phyloP scores from a whole-genome alignment of 2,888 invertebrate genomes.

The Andrena fulva region DNA sequence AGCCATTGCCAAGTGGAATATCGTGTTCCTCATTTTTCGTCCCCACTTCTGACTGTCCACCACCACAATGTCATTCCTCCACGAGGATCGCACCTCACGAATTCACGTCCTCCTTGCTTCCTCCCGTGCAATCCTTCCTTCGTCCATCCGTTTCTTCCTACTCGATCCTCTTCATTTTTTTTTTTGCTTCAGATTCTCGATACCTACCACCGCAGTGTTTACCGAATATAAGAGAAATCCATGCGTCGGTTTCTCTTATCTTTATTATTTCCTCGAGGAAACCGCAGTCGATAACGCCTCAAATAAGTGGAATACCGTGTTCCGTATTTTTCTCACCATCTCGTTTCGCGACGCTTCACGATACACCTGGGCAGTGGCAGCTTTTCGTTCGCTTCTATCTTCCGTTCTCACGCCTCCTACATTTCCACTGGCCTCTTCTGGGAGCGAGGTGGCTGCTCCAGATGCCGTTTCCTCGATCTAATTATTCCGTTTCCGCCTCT shows the following conservation, averaged over 20 bases:
- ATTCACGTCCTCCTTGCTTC: background rate
- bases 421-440: background rate
- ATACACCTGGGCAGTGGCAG: constrained; percentile 33
- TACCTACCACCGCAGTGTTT: background rate
- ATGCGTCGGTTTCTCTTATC: constrained; percentile 33
- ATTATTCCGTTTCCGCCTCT: background rate
- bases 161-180: too few relatives aligned
- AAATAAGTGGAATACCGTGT: constrained; percentile 60
- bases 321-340: constrained; percentile 46
- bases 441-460: background rate
- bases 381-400: constrained; percentile 8
- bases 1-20: constrained; percentile 62
- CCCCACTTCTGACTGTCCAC: constrained; percentile 13
- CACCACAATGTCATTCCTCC: background rate
- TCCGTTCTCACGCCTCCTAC: background rate
- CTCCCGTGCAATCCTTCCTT: background rate
- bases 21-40: constrained; percentile 59
- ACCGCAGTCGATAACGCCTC: constrained; percentile 21
- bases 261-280: constrained; percentile 36
- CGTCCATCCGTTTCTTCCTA: background rate
- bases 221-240: constrained; percentile 31
- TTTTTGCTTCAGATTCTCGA: background rate
- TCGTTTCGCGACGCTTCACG: constrained; percentile 13
- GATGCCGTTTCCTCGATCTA: background rate
- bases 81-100: constrained; percentile 15